phyloP scores from a whole-genome alignment of 2,797 vertebrate genomes.

The Eulemur coronatus region DNA sequence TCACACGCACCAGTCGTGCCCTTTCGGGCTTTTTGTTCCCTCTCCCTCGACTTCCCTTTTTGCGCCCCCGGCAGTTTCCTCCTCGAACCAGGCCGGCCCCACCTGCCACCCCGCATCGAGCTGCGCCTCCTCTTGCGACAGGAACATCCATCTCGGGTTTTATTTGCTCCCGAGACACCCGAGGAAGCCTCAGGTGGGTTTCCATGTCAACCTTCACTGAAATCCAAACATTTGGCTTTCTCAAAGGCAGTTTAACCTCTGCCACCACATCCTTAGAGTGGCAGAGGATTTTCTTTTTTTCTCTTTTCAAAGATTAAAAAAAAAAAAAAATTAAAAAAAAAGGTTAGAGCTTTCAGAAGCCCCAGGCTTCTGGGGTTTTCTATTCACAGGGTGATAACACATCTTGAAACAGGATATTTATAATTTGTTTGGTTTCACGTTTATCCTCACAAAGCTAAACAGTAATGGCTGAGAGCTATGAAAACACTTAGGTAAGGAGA shows the following conservation, averaged over 20 bases:
- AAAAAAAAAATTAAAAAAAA: background rate
- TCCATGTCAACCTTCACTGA: conserved; percentile 67
- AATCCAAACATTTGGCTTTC: conserved; percentile 70
- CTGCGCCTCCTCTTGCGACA: background rate
- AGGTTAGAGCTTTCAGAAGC: conserved; percentile 7
- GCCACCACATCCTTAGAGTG: conserved; percentile 46
- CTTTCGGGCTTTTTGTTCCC: background rate
- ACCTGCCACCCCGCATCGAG: background rate
- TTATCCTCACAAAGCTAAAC: conserved; percentile 71
- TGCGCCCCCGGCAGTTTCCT: background rate
- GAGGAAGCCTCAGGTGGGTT: conserved; percentile 71
- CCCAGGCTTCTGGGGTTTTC: conserved; percentile 59
- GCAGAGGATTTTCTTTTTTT: conserved; percentile 37
- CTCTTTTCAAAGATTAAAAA: conserved; percentile 20
- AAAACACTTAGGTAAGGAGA: conserved; percentile 70
- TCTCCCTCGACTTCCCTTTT: background rate
- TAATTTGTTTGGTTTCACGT: conserved; percentile 75
- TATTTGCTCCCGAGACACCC: conserved; percentile 51
- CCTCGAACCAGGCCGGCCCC: background rate
- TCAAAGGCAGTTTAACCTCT: conserved; percentile 72
- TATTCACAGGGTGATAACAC: conserved; percentile 64
- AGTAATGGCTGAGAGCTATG: conserved; percentile 67
- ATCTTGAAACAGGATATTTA: conserved; percentile 76
- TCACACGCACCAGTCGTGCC: background rate
- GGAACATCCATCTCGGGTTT: conserved; percentile 46